Evolutionary conservation across 2,113 vertebrate genomes (phyloP).

Genomic region (Erythrocebus patas): DNA sequence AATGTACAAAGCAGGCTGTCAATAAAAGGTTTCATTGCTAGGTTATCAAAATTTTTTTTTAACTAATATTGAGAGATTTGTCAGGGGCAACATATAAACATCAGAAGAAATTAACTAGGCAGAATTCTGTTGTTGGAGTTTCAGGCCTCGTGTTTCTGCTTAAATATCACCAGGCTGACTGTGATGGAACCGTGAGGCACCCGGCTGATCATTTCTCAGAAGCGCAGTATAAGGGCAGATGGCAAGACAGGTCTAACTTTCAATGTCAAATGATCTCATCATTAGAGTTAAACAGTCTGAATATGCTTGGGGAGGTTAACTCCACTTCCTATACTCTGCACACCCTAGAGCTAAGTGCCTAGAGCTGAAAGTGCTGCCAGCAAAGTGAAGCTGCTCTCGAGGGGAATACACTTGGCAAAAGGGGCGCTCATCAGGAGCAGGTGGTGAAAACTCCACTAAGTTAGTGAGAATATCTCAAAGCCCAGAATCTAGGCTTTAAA

Average conservation of each 20-base stretch:
- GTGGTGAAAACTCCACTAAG: not conserved
- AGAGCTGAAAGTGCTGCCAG: not conserved
- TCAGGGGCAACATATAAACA: not conserved
- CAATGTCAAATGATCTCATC: not conserved
- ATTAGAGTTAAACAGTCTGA: not conserved
- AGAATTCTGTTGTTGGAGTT: not conserved
- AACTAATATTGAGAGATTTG: not conserved
- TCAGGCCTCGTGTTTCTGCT: not conserved
- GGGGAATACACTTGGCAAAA: not conserved
- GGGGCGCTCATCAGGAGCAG: not conserved
- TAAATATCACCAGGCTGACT: not conserved
- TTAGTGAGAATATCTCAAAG: not conserved
- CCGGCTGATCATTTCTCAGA: not conserved
- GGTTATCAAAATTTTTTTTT: not conserved
- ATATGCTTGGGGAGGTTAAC: not conserved
- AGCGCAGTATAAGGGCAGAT: not conserved
- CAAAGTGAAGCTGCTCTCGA: not conserved
- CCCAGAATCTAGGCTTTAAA: constrained; percentile 45
- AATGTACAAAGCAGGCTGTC: not conserved
- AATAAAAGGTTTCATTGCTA: not conserved
- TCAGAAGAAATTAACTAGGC: not conserved
- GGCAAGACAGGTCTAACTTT: not conserved
- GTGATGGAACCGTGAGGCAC: not conserved
- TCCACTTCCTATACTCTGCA: not conserved
- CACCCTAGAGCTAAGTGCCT: not conserved